phyloP scores from a whole-genome alignment of 2,113 vertebrate species.

The Hippolais icterina region DNA sequence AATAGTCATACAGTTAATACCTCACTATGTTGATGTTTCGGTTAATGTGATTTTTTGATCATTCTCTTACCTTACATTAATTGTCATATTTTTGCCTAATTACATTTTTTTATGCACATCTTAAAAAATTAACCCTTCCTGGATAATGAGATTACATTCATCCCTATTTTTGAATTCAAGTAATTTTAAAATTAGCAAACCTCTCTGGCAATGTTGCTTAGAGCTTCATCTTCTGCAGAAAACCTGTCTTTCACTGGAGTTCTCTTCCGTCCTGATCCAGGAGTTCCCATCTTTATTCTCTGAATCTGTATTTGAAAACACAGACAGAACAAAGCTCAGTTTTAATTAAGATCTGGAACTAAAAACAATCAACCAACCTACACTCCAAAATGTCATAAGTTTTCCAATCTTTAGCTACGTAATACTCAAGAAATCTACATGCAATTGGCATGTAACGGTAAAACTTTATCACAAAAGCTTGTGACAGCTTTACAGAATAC shows the following conservation, averaged over 20 bases:
- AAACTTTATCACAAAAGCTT: background rate
- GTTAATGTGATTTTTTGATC: background rate
- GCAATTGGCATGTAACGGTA: background rate
- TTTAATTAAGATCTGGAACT: conserved; percentile 39
- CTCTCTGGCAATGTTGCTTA: conserved; percentile 96
- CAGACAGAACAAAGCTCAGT: background rate
- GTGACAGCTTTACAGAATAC: background rate
- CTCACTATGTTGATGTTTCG: background rate
- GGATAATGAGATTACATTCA: background rate
- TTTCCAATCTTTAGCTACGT: background rate
- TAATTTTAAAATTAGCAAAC: conserved; percentile 68
- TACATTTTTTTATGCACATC: background rate
- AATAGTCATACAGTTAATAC: background rate
- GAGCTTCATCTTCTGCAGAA: conserved; percentile 96
- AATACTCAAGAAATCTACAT: background rate
- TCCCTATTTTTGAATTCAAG: background rate
- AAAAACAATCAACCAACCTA: background rate
- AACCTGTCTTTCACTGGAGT: conserved; percentile 94
- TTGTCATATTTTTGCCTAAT: background rate
- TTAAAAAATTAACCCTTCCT: background rate
- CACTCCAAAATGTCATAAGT: background rate
- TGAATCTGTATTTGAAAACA: conserved; percentile 37
- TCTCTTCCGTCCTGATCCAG: conserved; percentile 93
- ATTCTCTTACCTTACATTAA: background rate
- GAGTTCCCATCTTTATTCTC: conserved; percentile 88